Percentiles rank a stretch among this genome's conserved stretches.
These are phyloP conservation scores for Etheostoma cragini DNA, from an alignment of 2,113 vertebrate genomes.

Conservation along the genomic window DNA sequence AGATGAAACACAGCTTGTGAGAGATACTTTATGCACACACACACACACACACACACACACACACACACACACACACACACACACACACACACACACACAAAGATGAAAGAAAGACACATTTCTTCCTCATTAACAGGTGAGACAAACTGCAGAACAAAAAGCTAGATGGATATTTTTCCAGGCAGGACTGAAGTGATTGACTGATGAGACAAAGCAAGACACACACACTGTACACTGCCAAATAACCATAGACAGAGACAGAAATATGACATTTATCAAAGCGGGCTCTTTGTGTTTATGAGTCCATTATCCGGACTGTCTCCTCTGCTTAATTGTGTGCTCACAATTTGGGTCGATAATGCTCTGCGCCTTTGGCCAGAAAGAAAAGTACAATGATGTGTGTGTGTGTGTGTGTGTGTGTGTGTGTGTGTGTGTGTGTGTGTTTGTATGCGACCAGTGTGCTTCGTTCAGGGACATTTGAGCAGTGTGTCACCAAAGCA, in stretches of 20 bases:
- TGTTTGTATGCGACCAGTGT: constrained; percentile 39
- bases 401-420: constrained; percentile 41
- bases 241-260: constrained; percentile 49
- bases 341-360: constrained; percentile 78
- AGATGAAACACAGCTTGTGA: constrained; percentile 48
- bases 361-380: constrained; percentile 43
- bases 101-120: constrained; percentile 36
- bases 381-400: constrained; percentile 40
- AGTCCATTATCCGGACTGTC: constrained; percentile 75
- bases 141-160: constrained; percentile 39
- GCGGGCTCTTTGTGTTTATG: constrained; percentile 74
- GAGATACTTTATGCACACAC: constrained; percentile 1
- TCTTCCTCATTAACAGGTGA: constrained; percentile 56
- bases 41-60: constrained; percentile 11
- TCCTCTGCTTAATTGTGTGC: constrained; percentile 77
- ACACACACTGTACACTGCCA: neutral
- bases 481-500: constrained; percentile 64
- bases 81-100: constrained; percentile 21
- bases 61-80: constrained; percentile 22
- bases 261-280: constrained; percentile 70
- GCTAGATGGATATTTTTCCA: constrained; percentile 29
- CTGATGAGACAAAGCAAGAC: constrained; percentile 27
- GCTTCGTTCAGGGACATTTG: constrained; percentile 68
- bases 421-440: constrained; percentile 40
- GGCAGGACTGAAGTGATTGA: constrained; percentile 28